Conservation (phyloP, 2,797 vertebrate species). For the Ciconia nigra region DNA sequence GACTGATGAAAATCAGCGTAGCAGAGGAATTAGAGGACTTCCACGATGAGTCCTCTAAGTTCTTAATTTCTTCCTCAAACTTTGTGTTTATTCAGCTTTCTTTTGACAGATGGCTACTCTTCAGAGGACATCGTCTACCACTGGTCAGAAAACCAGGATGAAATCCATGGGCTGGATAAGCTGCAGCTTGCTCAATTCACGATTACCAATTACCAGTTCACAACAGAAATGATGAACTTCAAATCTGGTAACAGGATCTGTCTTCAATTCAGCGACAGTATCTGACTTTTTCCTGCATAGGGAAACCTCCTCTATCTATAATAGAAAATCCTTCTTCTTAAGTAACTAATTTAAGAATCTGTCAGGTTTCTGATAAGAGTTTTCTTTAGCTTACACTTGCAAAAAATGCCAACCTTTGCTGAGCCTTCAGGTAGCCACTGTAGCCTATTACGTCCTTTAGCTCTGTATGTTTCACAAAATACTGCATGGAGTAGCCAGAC, state of each 20-base stretch:
- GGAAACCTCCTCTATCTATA: background rate
- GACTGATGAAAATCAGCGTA: background rate
- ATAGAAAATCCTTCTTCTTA: background rate
- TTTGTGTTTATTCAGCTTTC: slow-evolving; percentile 5
- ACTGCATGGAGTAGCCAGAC: background rate
- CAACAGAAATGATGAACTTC: slow-evolving; percentile 93
- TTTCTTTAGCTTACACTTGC: background rate
- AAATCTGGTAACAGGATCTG: slow-evolving; percentile 86
- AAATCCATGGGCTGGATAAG: slow-evolving; percentile 95
- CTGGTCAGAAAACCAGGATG: slow-evolving; percentile 95
- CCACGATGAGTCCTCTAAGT: background rate
- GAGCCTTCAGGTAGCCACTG: background rate
- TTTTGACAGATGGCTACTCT: slow-evolving; percentile 90
- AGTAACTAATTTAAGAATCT: background rate
- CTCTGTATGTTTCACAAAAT: background rate
- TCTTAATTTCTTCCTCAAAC: background rate
- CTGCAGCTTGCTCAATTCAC: slow-evolving; percentile 97
- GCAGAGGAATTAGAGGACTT: background rate
- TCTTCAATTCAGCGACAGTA: background rate
- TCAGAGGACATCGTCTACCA: slow-evolving; percentile 96
- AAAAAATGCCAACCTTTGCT: background rate
- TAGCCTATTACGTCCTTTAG: background rate
- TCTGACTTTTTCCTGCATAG: background rate
- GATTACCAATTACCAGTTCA: slow-evolving; percentile 92
- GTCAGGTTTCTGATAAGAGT: background rate